A percentile compares a stretch with the other conserved stretches of the same genome.
phyloP scores from a whole-genome alignment of 1,140 invertebrate genomes.

The Chironomus tepperi region DNA sequence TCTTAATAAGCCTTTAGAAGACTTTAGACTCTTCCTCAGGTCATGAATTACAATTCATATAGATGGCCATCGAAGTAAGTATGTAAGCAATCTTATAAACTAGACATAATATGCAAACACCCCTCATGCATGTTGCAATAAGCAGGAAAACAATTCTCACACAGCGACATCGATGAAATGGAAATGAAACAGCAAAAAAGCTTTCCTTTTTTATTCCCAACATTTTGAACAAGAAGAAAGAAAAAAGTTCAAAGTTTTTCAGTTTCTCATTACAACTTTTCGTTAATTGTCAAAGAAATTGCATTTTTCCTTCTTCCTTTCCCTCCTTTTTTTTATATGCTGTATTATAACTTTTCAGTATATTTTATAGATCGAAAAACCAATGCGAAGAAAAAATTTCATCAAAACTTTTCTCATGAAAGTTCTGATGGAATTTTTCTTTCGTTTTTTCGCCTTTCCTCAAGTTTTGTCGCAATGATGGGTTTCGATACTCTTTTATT shows the following conservation, averaged over 20 bases:
- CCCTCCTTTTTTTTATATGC: too few relatives aligned
- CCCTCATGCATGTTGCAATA: too few relatives aligned
- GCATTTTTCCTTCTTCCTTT: neutral
- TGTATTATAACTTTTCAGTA: neutral
- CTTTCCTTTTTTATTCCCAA: too few relatives aligned
- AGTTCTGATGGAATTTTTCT: neutral
- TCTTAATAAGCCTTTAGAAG: too few relatives aligned
- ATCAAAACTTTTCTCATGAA: constrained; percentile 13
- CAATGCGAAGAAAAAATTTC: neutral
- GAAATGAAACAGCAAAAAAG: too few relatives aligned
- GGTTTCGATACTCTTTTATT: neutral
- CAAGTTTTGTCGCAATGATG: neutral
- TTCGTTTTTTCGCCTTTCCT: neutral
- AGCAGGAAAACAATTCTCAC: too few relatives aligned
- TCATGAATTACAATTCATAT: too few relatives aligned
- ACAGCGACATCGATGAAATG: too few relatives aligned
- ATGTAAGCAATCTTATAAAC: too few relatives aligned
- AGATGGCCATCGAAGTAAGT: too few relatives aligned
- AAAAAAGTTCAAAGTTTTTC: neutral
- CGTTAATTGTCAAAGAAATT: constrained; percentile 9
- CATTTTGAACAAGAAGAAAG: neutral
- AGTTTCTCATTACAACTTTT: constrained; percentile 9
- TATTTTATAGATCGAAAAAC: neutral
- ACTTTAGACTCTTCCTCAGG: too few relatives aligned
- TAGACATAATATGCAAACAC: too few relatives aligned